Percentiles rank a stretch among this genome's conserved stretches.
Conservation (phyloP, 2,113 vertebrate species). For the Pangasianodon hypophthalmus region DNA sequence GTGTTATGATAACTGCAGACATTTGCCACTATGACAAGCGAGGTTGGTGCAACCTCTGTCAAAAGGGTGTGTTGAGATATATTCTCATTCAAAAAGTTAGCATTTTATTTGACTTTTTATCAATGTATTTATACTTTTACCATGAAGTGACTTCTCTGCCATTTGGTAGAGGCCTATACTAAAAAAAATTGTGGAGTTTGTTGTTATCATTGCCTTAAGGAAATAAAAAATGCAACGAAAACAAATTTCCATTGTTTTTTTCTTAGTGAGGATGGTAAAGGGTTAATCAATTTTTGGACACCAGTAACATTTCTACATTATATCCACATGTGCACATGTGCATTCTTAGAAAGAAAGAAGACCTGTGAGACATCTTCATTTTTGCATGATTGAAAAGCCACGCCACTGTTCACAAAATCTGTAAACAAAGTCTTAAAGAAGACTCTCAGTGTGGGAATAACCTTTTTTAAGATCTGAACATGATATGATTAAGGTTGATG, state of each 20-base stretch:
- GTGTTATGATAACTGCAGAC: no score
- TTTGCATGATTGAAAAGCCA: neutral
- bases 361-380: neutral
- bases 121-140: no score
- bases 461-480: no score
- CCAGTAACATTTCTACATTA: neutral
- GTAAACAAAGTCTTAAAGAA: neutral
- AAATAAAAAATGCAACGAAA: no score
- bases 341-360: neutral
- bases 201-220: no score
- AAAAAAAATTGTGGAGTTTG: no score
- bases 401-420: neutral
- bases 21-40: neutral
- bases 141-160: no score
- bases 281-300: neutral
- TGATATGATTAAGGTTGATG: neutral
- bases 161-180: no score
- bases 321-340: neutral
- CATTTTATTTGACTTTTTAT: no score
- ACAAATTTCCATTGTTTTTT: no score
- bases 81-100: no score
- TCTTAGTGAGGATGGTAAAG: neutral
- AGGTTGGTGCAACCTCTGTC: conserved; percentile 42
- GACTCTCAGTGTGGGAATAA: no score
- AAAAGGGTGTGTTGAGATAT: conserved; percentile 13